Evolutionary conservation across 2,113 vertebrate genomes (phyloP).

Genomic region (Fregetta grallaria): DNA sequence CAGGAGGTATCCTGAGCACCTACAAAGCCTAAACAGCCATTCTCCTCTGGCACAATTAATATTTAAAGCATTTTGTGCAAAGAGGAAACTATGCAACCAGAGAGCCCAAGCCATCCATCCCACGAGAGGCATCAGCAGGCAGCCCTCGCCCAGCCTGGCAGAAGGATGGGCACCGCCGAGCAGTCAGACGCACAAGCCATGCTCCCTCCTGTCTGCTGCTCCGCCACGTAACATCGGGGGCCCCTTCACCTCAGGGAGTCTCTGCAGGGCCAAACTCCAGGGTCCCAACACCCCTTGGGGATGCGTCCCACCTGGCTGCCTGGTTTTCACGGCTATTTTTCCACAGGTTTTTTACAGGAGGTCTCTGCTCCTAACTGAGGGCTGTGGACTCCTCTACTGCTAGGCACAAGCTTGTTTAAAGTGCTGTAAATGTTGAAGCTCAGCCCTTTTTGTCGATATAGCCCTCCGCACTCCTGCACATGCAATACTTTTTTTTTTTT

Average conservation of each 20-base stretch:
- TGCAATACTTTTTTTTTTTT: neutral
- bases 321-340: neutral
- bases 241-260: accelerated
- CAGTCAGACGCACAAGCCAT: accelerated
- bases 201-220: neutral
- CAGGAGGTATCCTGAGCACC: neutral
- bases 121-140: neutral
- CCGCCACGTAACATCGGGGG: accelerated
- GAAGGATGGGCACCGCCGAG: accelerated
- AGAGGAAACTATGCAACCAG: neutral
- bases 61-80: neutral
- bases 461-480: neutral
- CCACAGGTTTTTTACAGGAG: neutral
- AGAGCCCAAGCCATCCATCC: neutral
- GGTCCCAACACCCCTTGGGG: neutral
- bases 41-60: neutral
- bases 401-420: neutral
- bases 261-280: accelerated
- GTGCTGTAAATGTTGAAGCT: neutral
- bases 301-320: neutral
- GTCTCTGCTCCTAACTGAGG: neutral
- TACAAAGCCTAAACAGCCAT: neutral
- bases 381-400: neutral
- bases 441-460: neutral
- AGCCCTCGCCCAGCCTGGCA: neutral